Percentiles rank a stretch among this genome's conserved stretches.
Conservation (phyloP, 1,140 invertebrate species). For the Neodiprion lecontei region DNA sequence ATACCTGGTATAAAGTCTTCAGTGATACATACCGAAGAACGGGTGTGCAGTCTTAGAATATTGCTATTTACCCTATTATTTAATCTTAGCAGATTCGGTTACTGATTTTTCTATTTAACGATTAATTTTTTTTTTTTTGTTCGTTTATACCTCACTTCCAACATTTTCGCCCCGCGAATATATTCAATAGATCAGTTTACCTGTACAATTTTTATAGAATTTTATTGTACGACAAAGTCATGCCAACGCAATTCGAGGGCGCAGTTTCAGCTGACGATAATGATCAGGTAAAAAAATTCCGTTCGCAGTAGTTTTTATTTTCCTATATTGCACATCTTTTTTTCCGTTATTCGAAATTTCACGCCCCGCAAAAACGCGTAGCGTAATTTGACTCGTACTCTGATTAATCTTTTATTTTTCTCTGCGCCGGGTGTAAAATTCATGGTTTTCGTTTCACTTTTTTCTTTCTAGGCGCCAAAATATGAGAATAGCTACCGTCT, state of each 20-base stretch:
- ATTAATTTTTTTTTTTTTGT: not conserved
- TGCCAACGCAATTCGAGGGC: too few relatives aligned
- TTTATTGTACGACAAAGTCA: too few relatives aligned
- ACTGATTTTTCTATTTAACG: not conserved
- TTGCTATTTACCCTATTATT: not conserved
- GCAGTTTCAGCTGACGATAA: not conserved
- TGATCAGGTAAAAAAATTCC: not conserved
- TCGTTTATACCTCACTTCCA: not conserved
- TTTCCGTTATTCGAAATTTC: too few relatives aligned
- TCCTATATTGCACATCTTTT: not conserved
- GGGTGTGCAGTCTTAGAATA: not conserved
- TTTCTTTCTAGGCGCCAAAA: conserved; percentile 40
- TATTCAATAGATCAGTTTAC: not conserved
- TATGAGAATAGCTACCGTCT: conserved; percentile 63
- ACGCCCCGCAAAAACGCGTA: not conserved
- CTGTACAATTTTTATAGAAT: too few relatives aligned
- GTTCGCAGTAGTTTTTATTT: not conserved
- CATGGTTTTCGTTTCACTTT: not conserved
- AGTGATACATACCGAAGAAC: too few relatives aligned
- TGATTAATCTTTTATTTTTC: not conserved
- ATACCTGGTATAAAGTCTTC: too few relatives aligned
- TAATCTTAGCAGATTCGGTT: not conserved
- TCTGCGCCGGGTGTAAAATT: too few relatives aligned
- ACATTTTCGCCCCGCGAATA: not conserved
- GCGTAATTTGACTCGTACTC: not conserved